These are phyloP conservation scores for Babylonia areolata DNA, from an alignment of 1,140 invertebrate genomes.

Conservation along the genomic window DNA sequence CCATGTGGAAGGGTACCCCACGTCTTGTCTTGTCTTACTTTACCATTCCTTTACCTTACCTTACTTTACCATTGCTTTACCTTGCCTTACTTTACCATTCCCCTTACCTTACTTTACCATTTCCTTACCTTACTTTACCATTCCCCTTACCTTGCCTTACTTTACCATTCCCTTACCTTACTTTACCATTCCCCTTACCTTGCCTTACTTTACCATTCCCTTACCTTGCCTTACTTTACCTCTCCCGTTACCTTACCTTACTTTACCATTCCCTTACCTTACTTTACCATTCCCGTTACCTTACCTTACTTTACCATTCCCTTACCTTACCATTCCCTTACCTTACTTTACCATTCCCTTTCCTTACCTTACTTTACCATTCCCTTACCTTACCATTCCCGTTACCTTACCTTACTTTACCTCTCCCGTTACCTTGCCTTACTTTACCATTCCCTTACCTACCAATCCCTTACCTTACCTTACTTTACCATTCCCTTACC, in stretches of 20 bases:
- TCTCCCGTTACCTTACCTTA: background rate
- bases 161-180: too few relatives aligned
- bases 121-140: constrained; percentile 36
- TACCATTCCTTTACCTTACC: background rate
- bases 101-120: too few relatives aligned
- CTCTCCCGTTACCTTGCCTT: background rate
- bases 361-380: background rate
- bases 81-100: background rate
- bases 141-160: constrained; percentile 66
- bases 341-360: too few relatives aligned
- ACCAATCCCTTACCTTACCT: too few relatives aligned
- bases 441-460: too few relatives aligned
- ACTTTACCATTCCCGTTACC: constrained; percentile 45
- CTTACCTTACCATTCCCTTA: background rate
- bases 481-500: too few relatives aligned
- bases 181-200: too few relatives aligned
- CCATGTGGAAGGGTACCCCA: too few relatives aligned
- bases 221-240: background rate
- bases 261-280: background rate
- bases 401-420: constrained; percentile 60
- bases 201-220: too few relatives aligned
- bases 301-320: background rate
- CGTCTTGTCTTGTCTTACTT: too few relatives aligned
- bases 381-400: constrained; percentile 51
- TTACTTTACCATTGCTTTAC: background rate